Evolutionary conservation across 2,888 invertebrate genomes (phyloP).

Genomic region (Miltochrista miniata): DNA sequence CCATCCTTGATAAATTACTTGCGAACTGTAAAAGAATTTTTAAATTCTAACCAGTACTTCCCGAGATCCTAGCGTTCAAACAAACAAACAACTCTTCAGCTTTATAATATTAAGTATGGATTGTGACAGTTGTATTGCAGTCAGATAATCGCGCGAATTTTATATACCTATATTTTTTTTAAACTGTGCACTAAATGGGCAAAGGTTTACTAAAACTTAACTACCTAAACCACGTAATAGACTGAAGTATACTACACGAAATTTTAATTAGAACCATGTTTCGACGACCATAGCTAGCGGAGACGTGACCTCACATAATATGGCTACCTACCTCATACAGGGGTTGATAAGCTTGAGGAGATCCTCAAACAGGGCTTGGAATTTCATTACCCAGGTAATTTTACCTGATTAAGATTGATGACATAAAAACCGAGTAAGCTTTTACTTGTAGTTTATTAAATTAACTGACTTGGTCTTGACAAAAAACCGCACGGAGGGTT

Average conservation of each 20-base stretch:
- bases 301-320: slow-evolving; percentile 35
- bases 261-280: slow-evolving; percentile 11
- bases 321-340: background rate
- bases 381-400: background rate
- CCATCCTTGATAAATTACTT: too few relatives aligned
- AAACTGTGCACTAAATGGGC: too few relatives aligned
- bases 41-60: too few relatives aligned
- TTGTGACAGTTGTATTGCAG: too few relatives aligned
- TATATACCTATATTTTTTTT: too few relatives aligned
- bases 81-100: too few relatives aligned
- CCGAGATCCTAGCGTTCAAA: too few relatives aligned
- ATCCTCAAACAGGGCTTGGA: slow-evolving; percentile 9
- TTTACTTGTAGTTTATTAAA: background rate
- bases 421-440: background rate
- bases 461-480: background rate
- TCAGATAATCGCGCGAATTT: too few relatives aligned
- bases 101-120: too few relatives aligned
- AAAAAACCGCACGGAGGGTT: too few relatives aligned
- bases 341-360: slow-evolving; percentile 23
- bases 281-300: background rate
- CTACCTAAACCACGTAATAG: background rate
- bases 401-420: background rate
- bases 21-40: too few relatives aligned
- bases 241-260: background rate
- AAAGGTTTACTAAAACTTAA: background rate